Base-by-base conservation (phyloP, 2,113 vertebrate species). In the Prietella phreatophila region DNA sequence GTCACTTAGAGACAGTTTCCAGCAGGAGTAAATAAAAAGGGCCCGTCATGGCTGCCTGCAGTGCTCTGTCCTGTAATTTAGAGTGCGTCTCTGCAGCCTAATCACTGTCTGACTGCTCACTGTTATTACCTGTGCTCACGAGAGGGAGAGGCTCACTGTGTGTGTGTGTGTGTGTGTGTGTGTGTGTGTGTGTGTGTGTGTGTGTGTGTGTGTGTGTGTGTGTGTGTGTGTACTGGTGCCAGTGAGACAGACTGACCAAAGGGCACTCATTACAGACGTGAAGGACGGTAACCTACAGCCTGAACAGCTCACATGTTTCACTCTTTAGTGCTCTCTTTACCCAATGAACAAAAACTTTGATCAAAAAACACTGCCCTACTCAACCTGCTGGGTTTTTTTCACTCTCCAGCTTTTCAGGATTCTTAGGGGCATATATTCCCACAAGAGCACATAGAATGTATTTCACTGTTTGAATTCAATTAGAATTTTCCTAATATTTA, bases 41-140 rank as follows among this genome's bases (percentile, higher is more conserved):
- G 89, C 83, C 93, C 92, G 92, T 94, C 93, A 93, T 92, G 94
- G 94, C 93, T 94, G 92, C 91, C 90, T 88, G 86, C 60, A 71
- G 90, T 0, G 92, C 89, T 88, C 91, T 93, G 89, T 95, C 95
- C 94, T 95, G 92, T 95, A 94, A 96, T 96, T 95, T 95, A 92
- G 91, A 92, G 93, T 93, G 92, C 91, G 92, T 92, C 85, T 89
- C 90, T 89, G 90, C 92, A 92, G 93, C 93, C 91, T 94, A 94
- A 94, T 95, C 94, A 94, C 92, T 92, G 91, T 92, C 91, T 92
- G 88, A 91, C 91, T 93, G 91, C 89, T 90, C 84, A 83, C 85
- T 82, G 86, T 91, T 90, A 91, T 91, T 91, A 91, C 90, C 90
- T 91, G 90, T 87, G 89, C 90, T 91, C 90, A 96, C 95, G 94